phyloP scores from a whole-genome alignment of 1,140 invertebrate species.

The Anastatus disparis region DNA sequence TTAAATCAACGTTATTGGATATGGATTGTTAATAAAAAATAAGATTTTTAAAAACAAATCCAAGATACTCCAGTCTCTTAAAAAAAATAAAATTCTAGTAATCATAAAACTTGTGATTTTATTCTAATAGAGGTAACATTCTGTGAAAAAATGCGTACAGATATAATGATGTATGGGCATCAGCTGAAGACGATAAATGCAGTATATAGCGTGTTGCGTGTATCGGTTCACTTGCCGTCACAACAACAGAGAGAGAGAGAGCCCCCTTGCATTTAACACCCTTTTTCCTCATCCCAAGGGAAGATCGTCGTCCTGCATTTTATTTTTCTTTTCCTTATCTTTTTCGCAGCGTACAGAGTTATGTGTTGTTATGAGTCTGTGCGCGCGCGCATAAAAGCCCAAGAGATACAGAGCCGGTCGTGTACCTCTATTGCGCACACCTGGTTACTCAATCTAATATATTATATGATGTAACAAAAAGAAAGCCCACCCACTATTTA shows the following conservation, averaged over 20 bases:
- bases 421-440: slow-evolving; percentile 33
- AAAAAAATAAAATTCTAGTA: too few relatives aligned
- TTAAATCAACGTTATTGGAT: too few relatives aligned
- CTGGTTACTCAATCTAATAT: slow-evolving; percentile 23
- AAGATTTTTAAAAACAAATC: too few relatives aligned
- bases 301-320: slow-evolving; percentile 36
- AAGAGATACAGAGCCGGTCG: background rate
- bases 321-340: too few relatives aligned
- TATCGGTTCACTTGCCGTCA: slow-evolving; percentile 55
- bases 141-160: too few relatives aligned
- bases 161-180: slow-evolving; percentile 2
- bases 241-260: too few relatives aligned
- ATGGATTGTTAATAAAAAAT: too few relatives aligned
- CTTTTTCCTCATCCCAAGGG: slow-evolving; percentile 58
- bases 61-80: too few relatives aligned
- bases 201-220: too few relatives aligned
- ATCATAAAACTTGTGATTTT: too few relatives aligned
- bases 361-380: background rate
- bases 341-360: background rate
- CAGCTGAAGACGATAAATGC: slow-evolving; percentile 37
- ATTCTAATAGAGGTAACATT: too few relatives aligned
- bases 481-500: slow-evolving; percentile 36
- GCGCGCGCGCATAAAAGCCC: background rate
- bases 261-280: slow-evolving; percentile 53
- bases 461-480: too few relatives aligned